Evolutionary conservation across 2,888 invertebrate species (phyloP), one percentile per base, ranked within the genome.

Genomic region (Orthonevra nobilis): DNA sequence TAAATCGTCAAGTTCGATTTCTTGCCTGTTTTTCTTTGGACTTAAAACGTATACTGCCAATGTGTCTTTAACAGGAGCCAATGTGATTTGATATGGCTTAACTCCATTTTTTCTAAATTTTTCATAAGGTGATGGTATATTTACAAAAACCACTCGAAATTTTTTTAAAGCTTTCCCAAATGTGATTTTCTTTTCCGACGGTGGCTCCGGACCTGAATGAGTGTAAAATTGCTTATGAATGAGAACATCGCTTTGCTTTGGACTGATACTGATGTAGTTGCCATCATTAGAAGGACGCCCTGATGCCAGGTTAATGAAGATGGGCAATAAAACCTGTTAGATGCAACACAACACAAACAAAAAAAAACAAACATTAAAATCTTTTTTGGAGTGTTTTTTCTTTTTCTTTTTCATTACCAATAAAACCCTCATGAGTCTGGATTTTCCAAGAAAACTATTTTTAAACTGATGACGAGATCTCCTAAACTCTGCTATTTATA

Each of bases 151-250:
- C 7, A 66, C 20, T 36, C 20, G 23, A n/a, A 36, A 66, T n/a
- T 54, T 66, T 14, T 28, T 46, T 15, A 23, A 34, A 0, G 66
- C 26, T 5, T 46, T 56, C 6, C 66, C 66, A 23, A 66, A 19
- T 5, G 54, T 56, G n/a, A 56, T 34, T 38, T 46, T 66, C 9
- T 20, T 66, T 15, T 56, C 56, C 2, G n/a, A 15, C 0, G 44
- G 56, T 10, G 26, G 3, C 5, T 68, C 66, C 26, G 46, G 66
- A 9, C 56, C 56, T 10, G 46, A 10, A 3, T 48, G 38, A 0
- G 44, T 44, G 12, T 26, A 54, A n/a, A 52, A 54, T 32, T 66
- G 52, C 26, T 54, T 66, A 5, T 66, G 64, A 5, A 66, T 19
- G 12, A 26, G 12, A 1, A 66, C 42, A 34, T 66, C 19, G 5